A percentile compares a stretch with the other conserved stretches of the same genome.
Evolutionary conservation across 2,113 vertebrate species (phyloP).

Genomic region (Crotalus viridis): DNA sequence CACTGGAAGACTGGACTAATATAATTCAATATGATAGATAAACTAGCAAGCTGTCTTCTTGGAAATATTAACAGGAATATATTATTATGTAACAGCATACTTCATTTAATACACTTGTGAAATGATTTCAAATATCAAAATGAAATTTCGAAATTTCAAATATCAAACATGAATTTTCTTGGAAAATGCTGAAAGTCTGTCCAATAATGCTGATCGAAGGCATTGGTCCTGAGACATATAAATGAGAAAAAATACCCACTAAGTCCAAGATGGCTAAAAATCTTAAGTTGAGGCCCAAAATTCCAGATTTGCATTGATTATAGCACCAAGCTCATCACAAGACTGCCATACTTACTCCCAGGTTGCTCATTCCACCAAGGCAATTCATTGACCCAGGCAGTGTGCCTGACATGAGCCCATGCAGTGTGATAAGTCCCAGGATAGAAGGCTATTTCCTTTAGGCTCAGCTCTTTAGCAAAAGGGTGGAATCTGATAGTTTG

Average conservation of each 20-base stretch:
- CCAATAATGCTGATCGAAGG: not conserved
- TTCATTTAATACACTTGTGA: not conserved
- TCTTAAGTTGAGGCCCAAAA: not conserved
- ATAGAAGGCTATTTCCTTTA: not conserved
- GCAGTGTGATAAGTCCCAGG: not conserved
- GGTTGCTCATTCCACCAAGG: not conserved
- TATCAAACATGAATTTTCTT: not conserved
- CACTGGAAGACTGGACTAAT: not conserved
- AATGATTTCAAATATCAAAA: not conserved
- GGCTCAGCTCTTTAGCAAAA: not conserved
- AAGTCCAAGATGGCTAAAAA: not conserved
- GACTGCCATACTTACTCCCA: not conserved
- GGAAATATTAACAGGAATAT: not conserved
- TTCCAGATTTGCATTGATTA: not conserved
- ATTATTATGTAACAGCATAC: not conserved
- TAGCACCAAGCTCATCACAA: not conserved
- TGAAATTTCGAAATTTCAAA: not conserved
- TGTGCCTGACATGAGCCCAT: not conserved
- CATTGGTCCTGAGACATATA: not conserved
- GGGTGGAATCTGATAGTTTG: not conserved
- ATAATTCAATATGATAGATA: not conserved
- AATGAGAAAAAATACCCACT: not conserved
- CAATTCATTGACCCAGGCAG: not conserved
- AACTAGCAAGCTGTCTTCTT: not conserved
- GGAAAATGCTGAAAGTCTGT: not conserved